phyloP scores from a whole-genome alignment of 2,888 invertebrate species.

The Merodon equestris region DNA sequence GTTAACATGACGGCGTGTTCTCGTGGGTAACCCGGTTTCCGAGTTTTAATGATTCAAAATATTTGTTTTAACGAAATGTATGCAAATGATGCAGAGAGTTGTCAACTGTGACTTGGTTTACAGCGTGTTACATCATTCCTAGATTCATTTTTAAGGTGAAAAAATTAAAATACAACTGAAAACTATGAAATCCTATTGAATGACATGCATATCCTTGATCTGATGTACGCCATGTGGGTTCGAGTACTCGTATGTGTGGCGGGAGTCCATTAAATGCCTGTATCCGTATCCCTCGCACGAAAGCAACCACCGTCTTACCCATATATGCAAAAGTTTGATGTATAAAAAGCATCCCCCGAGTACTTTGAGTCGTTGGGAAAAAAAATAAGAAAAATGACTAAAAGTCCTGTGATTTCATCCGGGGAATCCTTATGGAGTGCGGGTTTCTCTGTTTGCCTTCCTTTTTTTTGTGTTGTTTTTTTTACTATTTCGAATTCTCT shows the following conservation, averaged over 20 bases:
- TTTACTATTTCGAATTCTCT: slow-evolving; percentile 24
- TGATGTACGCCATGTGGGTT: slow-evolving; percentile 25
- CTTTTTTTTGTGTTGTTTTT: not conserved
- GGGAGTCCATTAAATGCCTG: slow-evolving; percentile 22
- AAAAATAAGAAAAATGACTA: slow-evolving; percentile 30
- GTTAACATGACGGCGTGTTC: no score
- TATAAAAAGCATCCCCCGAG: slow-evolving; percentile 17
- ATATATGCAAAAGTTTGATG: not conserved
- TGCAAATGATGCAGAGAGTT: not conserved
- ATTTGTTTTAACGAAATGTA: no score
- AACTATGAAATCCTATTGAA: slow-evolving; percentile 3
- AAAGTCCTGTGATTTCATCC: slow-evolving; percentile 30
- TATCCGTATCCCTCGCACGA: not conserved
- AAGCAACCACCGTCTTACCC: not conserved
- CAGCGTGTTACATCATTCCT: not conserved
- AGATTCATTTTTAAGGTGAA: not conserved
- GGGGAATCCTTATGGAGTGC: slow-evolving; percentile 22
- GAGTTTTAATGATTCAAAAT: no score
- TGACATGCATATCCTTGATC: slow-evolving; percentile 33
- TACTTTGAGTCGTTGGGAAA: slow-evolving; percentile 7
- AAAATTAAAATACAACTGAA: not conserved
- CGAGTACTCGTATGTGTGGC: no score
- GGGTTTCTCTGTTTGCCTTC: not conserved
- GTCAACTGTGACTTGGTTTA: not conserved
- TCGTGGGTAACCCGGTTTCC: no score